Evolutionary conservation across 2,888 invertebrate genomes (phyloP).

Genomic region (Tortrix viridana): DNA sequence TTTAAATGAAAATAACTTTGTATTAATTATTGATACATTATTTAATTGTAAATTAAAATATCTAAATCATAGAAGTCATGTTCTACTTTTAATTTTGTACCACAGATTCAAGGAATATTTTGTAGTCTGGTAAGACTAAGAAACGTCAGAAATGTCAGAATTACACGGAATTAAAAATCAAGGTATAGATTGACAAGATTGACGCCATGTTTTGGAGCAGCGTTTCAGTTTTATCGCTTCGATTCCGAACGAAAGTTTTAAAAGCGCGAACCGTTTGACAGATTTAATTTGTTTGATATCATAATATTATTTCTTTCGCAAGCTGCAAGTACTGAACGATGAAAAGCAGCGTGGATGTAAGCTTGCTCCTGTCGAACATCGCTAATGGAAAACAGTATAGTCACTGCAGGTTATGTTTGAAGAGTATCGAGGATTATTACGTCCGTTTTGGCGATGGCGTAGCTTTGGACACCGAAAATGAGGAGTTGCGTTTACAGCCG

Average conservation of each 20-base stretch:
- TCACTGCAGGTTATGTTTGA: slow-evolving; percentile 76
- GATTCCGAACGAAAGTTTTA: slow-evolving; percentile 67
- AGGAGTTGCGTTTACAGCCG: slow-evolving; percentile 43
- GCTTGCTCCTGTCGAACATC: slow-evolving; percentile 62
- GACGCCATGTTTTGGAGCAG: slow-evolving; percentile 34
- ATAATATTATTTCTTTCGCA: background rate
- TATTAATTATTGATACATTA: too few relatives aligned
- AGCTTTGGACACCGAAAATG: slow-evolving; percentile 47
- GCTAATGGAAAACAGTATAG: slow-evolving; percentile 62
- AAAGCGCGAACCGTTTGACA: slow-evolving; percentile 51
- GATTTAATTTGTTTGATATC: slow-evolving; percentile 17
- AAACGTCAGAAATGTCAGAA: too few relatives aligned
- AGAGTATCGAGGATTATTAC: slow-evolving; percentile 55
- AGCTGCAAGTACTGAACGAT: slow-evolving; percentile 5
- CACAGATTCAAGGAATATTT: too few relatives aligned
- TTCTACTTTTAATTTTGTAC: too few relatives aligned
- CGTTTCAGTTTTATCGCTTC: slow-evolving; percentile 5
- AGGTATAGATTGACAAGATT: too few relatives aligned
- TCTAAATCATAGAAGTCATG: too few relatives aligned
- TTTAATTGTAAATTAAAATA: too few relatives aligned
- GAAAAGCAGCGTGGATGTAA: slow-evolving; percentile 49
- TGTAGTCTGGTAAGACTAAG: too few relatives aligned
- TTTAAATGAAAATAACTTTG: too few relatives aligned
- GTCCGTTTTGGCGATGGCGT: slow-evolving; percentile 65
- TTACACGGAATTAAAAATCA: too few relatives aligned